Conservation (phyloP, 2,888 invertebrate species). For the Habrosyne pyritoides region DNA sequence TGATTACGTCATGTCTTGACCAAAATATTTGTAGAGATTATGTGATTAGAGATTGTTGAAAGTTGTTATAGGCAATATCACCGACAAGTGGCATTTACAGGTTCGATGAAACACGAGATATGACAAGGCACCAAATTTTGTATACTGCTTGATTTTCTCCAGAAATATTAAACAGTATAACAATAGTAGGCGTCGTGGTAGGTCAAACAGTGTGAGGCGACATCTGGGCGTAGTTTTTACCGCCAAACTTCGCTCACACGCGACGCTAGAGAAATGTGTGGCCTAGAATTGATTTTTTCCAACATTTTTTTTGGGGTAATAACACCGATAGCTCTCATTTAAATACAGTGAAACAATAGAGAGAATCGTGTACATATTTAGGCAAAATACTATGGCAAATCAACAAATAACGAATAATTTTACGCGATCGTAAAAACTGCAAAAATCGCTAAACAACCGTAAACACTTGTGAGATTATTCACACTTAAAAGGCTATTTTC, state of each 20-base stretch:
- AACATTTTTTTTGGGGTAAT: slow-evolving; percentile 8
- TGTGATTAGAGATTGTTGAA: slow-evolving; percentile 43
- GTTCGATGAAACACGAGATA: neutral
- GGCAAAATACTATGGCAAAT: neutral
- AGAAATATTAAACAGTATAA: slow-evolving; percentile 36
- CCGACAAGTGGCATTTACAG: slow-evolving; percentile 6
- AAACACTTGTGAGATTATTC: slow-evolving; percentile 22
- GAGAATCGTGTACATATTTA: neutral
- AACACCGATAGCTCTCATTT: neutral
- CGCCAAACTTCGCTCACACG: slow-evolving; percentile 45
- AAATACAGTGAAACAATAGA: neutral
- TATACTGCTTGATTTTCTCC: neutral
- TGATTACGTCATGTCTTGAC: slow-evolving; percentile 54
- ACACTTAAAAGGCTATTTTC: slow-evolving; percentile 22
- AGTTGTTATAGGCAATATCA: slow-evolving; percentile 47
- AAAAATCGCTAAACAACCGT: slow-evolving; percentile 27
- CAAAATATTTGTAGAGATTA: slow-evolving; percentile 50
- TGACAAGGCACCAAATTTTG: neutral
- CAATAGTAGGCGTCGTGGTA: slow-evolving; percentile 38
- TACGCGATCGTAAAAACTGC: slow-evolving; percentile 17
- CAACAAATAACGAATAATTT: neutral
- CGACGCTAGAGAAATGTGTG: slow-evolving; percentile 39
- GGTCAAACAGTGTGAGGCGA: slow-evolving; percentile 27
- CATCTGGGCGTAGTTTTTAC: slow-evolving; percentile 51
- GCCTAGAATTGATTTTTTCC: slow-evolving; percentile 32